Evolutionary conservation across 2,888 invertebrate species (phyloP).

Genomic region (Stomorhina lunata): DNA sequence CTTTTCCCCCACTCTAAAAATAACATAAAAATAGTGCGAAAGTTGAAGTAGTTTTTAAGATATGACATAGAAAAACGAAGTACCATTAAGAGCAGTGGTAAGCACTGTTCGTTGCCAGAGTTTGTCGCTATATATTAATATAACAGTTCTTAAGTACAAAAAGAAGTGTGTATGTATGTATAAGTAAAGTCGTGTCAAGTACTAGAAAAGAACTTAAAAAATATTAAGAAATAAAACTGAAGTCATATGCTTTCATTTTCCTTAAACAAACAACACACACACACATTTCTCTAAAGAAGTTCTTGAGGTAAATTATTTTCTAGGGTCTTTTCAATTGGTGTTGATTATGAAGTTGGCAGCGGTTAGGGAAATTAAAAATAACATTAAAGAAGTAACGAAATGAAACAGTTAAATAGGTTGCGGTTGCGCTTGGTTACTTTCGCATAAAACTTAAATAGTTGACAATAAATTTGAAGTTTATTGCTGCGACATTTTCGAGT

Average conservation of each 20-base stretch:
- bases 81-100: background rate
- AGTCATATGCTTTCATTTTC: conserved; percentile 59
- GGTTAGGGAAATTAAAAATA: background rate
- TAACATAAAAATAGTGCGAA: background rate
- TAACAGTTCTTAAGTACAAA: conserved; percentile 15
- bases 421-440: conserved; percentile 77
- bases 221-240: conserved; percentile 16
- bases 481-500: conserved; percentile 65
- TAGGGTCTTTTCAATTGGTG: conserved; percentile 25
- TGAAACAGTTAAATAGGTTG: conserved; percentile 40
- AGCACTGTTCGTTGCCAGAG: conserved; percentile 29
- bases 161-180: background rate
- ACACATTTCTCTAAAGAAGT: background rate
- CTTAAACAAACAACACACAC: conserved; percentile 29
- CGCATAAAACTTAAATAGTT: conserved; percentile 73
- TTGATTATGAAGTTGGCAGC: conserved; percentile 34
- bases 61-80: background rate
- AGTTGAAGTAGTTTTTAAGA: conserved; percentile 9
- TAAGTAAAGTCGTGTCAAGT: conserved; percentile 44
- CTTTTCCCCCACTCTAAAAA: background rate
- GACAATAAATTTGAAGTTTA: conserved; percentile 78
- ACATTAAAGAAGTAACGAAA: background rate
- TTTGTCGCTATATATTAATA: background rate
- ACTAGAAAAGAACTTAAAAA: conserved; percentile 33
- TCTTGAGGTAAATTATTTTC: background rate